These are phyloP conservation scores for Chaetophractus vellerosus DNA, from an alignment of 2,797 vertebrate species.

Conservation along the genomic window DNA sequence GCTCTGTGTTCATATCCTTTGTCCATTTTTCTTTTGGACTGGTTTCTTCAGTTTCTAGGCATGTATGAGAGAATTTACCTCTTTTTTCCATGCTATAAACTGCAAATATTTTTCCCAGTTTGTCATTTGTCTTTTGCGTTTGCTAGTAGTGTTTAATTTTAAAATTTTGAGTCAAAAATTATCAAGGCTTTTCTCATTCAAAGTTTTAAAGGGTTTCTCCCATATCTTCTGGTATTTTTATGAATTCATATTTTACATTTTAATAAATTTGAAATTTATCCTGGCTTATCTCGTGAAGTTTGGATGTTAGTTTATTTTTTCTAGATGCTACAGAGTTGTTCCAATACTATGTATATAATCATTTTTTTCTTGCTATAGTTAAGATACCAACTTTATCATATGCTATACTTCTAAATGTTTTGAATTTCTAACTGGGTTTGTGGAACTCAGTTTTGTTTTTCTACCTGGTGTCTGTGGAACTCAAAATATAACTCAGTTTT, in stretches of 20 bases:
- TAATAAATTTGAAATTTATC: background rate
- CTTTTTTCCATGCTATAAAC: background rate
- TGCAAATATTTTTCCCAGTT: background rate
- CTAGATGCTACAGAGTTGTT: background rate
- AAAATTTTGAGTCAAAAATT: background rate
- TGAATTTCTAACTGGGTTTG: background rate
- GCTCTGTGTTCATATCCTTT: too few species aligned
- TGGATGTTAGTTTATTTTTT: background rate
- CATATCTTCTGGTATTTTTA: background rate
- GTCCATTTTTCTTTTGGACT: background rate
- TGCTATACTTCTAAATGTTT: background rate
- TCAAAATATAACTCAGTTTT: background rate
- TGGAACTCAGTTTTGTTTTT: background rate
- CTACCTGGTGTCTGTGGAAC: background rate
- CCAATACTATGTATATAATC: background rate
- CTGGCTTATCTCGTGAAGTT: background rate
- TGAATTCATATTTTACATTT: background rate
- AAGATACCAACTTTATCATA: background rate
- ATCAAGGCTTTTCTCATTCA: background rate
- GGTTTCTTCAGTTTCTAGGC: background rate
- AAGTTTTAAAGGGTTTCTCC: background rate
- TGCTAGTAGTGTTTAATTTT: slow-evolving; percentile 1
- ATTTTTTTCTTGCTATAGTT: background rate
- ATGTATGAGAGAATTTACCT: background rate
- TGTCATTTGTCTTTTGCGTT: background rate